Evolutionary conservation across 2,113 vertebrate species (phyloP).

Genomic region (Melanostigma gelatinosum): DNA sequence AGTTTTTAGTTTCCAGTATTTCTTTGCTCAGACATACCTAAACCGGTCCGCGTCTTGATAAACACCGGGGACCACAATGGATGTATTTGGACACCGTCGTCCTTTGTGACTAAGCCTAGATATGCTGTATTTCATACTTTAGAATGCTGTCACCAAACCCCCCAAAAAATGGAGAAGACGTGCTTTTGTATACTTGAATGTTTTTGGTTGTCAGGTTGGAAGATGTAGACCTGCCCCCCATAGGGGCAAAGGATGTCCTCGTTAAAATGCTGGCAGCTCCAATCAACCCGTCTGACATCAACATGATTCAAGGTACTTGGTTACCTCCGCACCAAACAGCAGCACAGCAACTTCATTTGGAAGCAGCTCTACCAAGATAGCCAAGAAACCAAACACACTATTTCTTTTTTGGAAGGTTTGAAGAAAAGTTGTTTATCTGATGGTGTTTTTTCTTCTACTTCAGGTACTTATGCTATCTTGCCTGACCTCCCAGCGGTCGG

Average conservation of each 20-base stretch:
- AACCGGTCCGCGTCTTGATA: too few species aligned
- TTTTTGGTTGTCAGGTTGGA: conserved; percentile 83
- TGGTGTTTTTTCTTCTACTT: neutral
- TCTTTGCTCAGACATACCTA: neutral
- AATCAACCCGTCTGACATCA: conserved; percentile 95
- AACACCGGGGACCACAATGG: neutral
- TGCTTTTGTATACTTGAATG: neutral
- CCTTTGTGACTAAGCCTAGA: neutral
- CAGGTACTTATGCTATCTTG: conserved; percentile 91
- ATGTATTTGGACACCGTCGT: neutral
- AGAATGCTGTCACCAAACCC: neutral
- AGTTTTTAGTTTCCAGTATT: neutral
- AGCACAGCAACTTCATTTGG: neutral
- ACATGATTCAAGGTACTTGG: conserved; percentile 94
- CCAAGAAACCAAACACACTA: neutral
- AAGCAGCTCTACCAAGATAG: neutral
- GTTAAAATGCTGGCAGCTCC: conserved; percentile 94
- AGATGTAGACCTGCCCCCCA: conserved; percentile 75
- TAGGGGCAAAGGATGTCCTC: conserved; percentile 82
- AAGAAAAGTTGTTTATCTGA: conserved; percentile 6
- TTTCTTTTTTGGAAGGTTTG: neutral
- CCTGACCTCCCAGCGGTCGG: conserved; percentile 89
- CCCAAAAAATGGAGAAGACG: too few species aligned
- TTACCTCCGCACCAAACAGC: neutral
- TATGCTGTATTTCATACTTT: neutral